Base-by-base conservation (phyloP, 2,888 invertebrate genomes). In the Dolomedes plantarius region DNA sequence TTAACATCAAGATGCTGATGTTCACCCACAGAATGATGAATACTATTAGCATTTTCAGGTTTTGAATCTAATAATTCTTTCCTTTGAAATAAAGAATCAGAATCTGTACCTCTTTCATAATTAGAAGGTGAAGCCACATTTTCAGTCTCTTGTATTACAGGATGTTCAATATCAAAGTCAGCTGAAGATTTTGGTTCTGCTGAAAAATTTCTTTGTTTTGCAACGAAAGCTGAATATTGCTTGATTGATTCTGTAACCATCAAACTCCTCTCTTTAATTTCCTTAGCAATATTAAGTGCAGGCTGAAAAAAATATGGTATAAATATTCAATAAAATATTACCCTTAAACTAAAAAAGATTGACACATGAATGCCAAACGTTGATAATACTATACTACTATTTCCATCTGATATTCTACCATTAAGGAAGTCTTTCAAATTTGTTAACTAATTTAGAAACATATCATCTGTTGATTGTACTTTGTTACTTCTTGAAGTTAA, bases 161-260 rank as follows among this genome's bases (percentile, higher is more conserved):
- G 79, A 36, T 87, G 79, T 7, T 83, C 74, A 39, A 87, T 71
- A 7, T 79, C 76, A 31, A 83, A 79, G 23, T 78, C 79, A 11
- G 23, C 11, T n/a, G 67, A 16, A 19, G 27, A 23, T 46, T 65
- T 50, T n/a, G 13, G 31, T 64, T 62, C 50, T 16, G 68, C 28
- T 28, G 27, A 16, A 27, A 50, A 23, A 11, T 76, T 64, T n/a
- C 31, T 76, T 64, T 75, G 64, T 27, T 80, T 75, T 27, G 71
- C 28, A 36, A 73, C 36, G 64, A 71, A 82, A 36, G 56, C 41
- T 36, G 82, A 62, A 74, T 87, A 87, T 2, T 87, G 83, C 41
- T 87, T 87, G 3, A 83, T 39, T n/a, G 73, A 78, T 72, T 83
- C 83, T 29, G 75, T 50, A 16, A 87, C 62, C 11, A 87, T 71